Conservation (phyloP, 1,140 invertebrate species). For the Drosophila varians region DNA sequence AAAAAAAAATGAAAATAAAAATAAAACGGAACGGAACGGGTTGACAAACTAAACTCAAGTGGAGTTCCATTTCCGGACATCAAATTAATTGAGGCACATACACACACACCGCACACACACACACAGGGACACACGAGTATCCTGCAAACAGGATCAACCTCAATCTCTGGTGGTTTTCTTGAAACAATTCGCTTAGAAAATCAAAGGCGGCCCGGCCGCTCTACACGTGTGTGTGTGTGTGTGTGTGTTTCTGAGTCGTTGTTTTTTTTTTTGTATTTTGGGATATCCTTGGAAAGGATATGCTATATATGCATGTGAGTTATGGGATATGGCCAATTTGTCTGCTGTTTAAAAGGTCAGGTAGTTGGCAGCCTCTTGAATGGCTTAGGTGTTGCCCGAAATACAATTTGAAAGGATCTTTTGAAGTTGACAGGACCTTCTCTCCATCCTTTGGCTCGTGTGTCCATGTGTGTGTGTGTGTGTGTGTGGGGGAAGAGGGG, state of each 20-base stretch:
- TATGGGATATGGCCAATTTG: conserved; percentile 70
- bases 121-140: background rate
- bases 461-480: too few relatives aligned
- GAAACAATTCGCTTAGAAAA: conserved; percentile 84
- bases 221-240: conserved; percentile 27
- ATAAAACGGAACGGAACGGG: conserved; percentile 30
- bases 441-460: conserved; percentile 38
- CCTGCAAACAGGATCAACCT: conserved; percentile 14
- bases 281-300: background rate
- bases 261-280: background rate
- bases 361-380: conserved; percentile 3
- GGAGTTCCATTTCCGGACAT: conserved; percentile 77
- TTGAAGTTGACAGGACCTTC: conserved; percentile 63
- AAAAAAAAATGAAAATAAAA: conserved; percentile 45
- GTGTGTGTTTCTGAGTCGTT: too few relatives aligned
- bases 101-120: background rate
- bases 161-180: conserved; percentile 74
- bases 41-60: conserved; percentile 78
- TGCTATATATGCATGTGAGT: conserved; percentile 2
- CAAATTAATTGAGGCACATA: conserved; percentile 80
- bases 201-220: conserved; percentile 78
- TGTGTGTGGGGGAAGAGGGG: background rate
- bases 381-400: conserved; percentile 65
- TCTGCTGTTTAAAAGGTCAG: conserved; percentile 61
- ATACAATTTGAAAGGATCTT: conserved; percentile 71